Percentiles rank a stretch among this genome's conserved stretches.
These are phyloP conservation scores for Carabus problematicus DNA, from an alignment of 2,888 invertebrate genomes.

Conservation along the genomic window DNA sequence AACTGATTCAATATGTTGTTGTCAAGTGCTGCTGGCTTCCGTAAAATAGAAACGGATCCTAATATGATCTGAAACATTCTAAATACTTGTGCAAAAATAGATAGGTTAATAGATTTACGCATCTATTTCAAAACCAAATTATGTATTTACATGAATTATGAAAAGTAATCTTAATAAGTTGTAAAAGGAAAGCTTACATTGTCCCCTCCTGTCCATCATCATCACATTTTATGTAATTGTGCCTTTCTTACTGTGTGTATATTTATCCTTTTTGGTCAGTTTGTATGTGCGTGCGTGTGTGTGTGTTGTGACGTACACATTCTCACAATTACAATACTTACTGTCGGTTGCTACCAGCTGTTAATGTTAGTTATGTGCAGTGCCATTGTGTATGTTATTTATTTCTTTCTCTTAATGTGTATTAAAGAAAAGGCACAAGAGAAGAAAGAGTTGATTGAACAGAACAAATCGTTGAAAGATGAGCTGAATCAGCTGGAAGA, in stretches of 20 bases:
- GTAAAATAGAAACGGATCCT: no score
- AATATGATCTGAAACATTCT: no score
- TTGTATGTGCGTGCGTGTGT: not conserved
- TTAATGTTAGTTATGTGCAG: not conserved
- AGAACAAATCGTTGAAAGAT: constrained; percentile 54
- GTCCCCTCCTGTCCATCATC: not conserved
- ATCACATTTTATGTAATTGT: constrained; percentile 1
- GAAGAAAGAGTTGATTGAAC: constrained; percentile 56
- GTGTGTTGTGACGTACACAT: no score
- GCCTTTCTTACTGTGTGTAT: no score
- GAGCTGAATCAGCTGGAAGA: constrained; percentile 58
- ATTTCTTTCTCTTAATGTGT: no score
- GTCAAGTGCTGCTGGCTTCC: no score
- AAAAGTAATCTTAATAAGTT: not conserved
- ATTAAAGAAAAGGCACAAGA: constrained; percentile 58
- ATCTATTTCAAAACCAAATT: no score
- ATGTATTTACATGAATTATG: not conserved
- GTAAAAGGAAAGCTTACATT: constrained; percentile 1
- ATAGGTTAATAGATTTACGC: no score
- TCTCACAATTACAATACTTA: not conserved
- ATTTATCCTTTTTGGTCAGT: not conserved
- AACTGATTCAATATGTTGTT: no score
- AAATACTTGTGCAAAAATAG: no score
- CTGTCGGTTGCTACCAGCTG: not conserved
- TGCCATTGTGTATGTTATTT: not conserved